A percentile compares a stretch with the other conserved stretches of the same genome.
phyloP scores from a whole-genome alignment of 2,113 vertebrate genomes.

The Hydrochoerus hydrochaeris region DNA sequence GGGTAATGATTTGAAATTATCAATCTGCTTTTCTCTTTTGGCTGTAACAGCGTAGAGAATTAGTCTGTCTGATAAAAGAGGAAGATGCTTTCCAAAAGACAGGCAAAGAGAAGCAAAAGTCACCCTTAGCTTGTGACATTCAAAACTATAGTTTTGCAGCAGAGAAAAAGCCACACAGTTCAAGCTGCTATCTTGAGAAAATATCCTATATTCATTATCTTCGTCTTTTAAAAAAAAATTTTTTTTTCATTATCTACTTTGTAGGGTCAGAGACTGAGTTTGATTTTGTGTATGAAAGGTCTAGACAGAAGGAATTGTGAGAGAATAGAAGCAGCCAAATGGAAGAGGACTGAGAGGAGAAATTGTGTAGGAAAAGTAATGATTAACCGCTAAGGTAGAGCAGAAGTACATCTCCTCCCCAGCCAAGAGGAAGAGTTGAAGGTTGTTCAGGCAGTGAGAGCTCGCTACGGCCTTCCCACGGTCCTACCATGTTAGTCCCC shows the following conservation, averaged over 20 bases:
- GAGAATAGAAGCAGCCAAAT: neutral
- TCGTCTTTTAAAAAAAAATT: neutral
- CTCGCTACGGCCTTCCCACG: neutral
- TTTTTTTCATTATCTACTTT: neutral
- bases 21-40: neutral
- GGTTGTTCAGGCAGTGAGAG: neutral
- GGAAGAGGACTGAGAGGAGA: neutral
- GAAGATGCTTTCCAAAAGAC: neutral
- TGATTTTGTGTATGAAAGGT: neutral
- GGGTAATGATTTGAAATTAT: conserved; percentile 7
- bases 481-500: neutral
- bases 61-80: neutral
- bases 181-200: conserved; percentile 29
- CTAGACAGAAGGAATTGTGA: neutral
- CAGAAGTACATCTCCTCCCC: neutral
- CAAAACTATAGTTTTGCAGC: neutral
- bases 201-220: neutral
- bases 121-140: neutral
- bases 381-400: neutral
- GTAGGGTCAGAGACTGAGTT: neutral
- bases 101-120: neutral
- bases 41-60: neutral
- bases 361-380: neutral
- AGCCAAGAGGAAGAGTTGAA: neutral
- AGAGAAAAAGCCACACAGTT: neutral